Evolutionary conservation across 2,888 invertebrate species (phyloP), one percentile per base, ranked within the genome.

Genomic region (Plebejus anna): DNA sequence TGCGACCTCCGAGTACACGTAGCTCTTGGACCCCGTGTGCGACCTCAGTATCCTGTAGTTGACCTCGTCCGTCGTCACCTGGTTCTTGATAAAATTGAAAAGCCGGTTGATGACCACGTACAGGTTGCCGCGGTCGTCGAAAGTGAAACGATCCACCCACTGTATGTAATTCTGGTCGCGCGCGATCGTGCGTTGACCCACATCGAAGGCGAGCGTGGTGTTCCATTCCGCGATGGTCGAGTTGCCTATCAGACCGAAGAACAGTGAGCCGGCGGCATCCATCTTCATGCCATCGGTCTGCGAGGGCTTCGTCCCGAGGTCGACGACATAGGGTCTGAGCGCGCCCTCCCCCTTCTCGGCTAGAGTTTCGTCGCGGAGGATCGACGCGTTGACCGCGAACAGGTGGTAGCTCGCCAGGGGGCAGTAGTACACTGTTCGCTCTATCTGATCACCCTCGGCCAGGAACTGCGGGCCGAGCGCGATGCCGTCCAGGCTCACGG

Each of bases 281-380:
- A 97, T 96, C 78, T 95, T 94, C 96, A 97, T 96, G 0, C 96
- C 96, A 82, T 96, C 96, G 0, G 96, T 95, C 86, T 96, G 96
- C 0, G 96, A 96, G 0, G 92, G 86, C 84, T 96, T 96, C 0
- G 88, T 83, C 0, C 96, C 97, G 66, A 96, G 86, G 79, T 96
- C 95, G 7, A 88, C 91, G 0, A 97, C 94, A 79, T 94, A 89
- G 0, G 91, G 88, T n/a, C 90, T 88, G 6, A 93, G 79, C 9
- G 89, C 88, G 72, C 88, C 87, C 4, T 89, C 86, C 9, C 86
- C 87, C 77, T 83, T 84, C 76, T 86, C 81, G 0, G 89, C 88
- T 42, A 94, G 84, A 4, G 92, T 88, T 78, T 95, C 94, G 80
- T 95, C 95, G 77, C 94, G 95, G 32, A 97, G 87, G 36, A 95